Evolutionary conservation across 2,797 vertebrate species (phyloP).

Genomic region (Varecia variegata): DNA sequence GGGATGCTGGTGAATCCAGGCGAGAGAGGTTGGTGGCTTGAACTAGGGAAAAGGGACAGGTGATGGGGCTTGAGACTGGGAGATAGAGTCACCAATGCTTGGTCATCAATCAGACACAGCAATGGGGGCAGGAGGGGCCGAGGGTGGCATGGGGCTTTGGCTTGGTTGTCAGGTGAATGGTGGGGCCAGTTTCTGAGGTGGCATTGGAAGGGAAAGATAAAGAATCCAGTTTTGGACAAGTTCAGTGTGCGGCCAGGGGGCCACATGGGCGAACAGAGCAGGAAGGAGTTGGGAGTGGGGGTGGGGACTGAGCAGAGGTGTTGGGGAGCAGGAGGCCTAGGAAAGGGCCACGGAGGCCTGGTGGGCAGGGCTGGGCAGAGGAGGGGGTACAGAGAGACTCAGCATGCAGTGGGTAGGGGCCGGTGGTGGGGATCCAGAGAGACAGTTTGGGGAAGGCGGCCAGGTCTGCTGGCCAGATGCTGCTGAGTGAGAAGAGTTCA

Average conservation of each 20-base stretch:
- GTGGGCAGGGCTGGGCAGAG: background rate
- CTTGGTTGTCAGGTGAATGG: background rate
- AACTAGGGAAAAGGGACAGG: background rate
- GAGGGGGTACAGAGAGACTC: background rate
- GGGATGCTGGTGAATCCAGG: background rate
- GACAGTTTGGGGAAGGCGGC: background rate
- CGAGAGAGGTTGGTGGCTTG: background rate
- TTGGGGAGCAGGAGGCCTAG: background rate
- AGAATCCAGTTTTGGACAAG: background rate
- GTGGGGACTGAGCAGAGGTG: background rate
- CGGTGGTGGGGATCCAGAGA: background rate
- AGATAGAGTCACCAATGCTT: background rate
- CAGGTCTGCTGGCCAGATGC: background rate
- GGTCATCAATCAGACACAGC: background rate
- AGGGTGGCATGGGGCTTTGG: too few species aligned
- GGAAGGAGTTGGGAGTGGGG: background rate
- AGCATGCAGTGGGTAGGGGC: background rate
- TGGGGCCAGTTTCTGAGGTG: background rate
- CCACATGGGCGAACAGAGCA: background rate
- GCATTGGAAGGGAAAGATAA: background rate
- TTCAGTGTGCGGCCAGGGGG: background rate
- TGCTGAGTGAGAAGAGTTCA: background rate
- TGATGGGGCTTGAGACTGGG: background rate
- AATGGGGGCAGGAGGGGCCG: background rate
- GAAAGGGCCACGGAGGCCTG: background rate